Conservation (phyloP, 2,888 invertebrate genomes). For the Dynastes maya region DNA sequence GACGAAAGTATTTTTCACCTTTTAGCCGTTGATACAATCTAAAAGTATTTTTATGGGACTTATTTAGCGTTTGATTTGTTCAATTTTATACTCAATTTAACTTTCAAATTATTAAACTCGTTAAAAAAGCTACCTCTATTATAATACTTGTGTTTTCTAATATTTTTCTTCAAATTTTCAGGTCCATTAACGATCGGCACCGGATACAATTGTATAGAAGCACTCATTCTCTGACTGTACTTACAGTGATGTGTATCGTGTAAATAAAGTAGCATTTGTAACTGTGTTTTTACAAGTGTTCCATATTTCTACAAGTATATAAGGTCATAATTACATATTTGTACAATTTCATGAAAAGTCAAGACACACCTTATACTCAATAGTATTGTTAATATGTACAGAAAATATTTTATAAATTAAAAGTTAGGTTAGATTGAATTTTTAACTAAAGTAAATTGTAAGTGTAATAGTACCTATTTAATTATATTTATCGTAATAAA, state of each 20-base stretch:
- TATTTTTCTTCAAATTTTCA: slow-evolving; percentile 24
- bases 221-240: slow-evolving; percentile 46
- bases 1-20: too few relatives aligned
- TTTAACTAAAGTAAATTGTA: slow-evolving; percentile 10
- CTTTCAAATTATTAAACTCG: background rate
- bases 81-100: background rate
- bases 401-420: slow-evolving; percentile 22
- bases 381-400: slow-evolving; percentile 37
- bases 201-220: slow-evolving; percentile 44
- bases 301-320: background rate
- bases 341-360: background rate
- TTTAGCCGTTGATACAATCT: too few relatives aligned
- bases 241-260: slow-evolving; percentile 47
- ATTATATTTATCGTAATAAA: slow-evolving; percentile 34
- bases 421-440: slow-evolving; percentile 19
- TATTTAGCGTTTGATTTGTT: too few relatives aligned
- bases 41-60: too few relatives aligned
- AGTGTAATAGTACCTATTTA: slow-evolving; percentile 10
- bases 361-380: background rate
- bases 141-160: background rate
- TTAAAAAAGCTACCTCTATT: too few relatives aligned
- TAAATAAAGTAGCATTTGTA: slow-evolving; percentile 28
- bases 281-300: slow-evolving; percentile 11
- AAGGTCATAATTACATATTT: slow-evolving; percentile 3
- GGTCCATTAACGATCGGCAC: slow-evolving; percentile 38